Conservation (phyloP, 2,888 invertebrate species). For the Aspidiotus rigidus region DNA sequence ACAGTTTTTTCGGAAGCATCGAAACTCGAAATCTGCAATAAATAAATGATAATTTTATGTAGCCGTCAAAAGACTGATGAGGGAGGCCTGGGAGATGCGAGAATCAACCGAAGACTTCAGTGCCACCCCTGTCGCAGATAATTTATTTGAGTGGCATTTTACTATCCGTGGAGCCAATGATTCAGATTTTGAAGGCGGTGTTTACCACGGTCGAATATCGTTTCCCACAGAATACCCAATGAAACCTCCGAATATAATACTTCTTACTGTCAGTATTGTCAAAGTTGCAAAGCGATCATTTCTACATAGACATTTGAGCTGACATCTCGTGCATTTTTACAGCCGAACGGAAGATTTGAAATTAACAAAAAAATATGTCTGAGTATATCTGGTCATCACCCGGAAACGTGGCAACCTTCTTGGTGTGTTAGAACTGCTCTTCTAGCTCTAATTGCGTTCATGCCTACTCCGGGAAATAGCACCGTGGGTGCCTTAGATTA, state of each 20-base stretch:
- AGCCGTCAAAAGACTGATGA: slow-evolving; percentile 89
- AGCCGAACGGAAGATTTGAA: slow-evolving; percentile 92
- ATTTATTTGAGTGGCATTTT: slow-evolving; percentile 96
- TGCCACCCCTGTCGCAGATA: slow-evolving; percentile 85
- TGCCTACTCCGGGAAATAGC: slow-evolving; percentile 82
- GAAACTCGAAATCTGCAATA: background rate
- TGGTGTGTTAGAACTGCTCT: slow-evolving; percentile 93
- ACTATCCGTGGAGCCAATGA: slow-evolving; percentile 82
- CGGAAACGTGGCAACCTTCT: slow-evolving; percentile 96
- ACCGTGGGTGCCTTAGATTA: slow-evolving; percentile 88
- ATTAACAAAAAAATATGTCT: slow-evolving; percentile 88
- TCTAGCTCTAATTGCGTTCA: slow-evolving; percentile 84
- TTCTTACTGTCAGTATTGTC: slow-evolving; percentile 64
- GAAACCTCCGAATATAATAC: slow-evolving; percentile 91
- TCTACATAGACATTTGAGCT: background rate
- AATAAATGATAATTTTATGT: slow-evolving; percentile 36
- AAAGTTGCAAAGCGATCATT: background rate
- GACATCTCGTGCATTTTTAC: slow-evolving; percentile 13
- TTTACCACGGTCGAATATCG: slow-evolving; percentile 85
- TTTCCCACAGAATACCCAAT: slow-evolving; percentile 91
- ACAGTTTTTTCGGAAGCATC: no score
- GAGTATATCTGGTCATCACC: slow-evolving; percentile 90
- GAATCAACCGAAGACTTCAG: slow-evolving; percentile 81
- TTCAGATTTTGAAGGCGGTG: slow-evolving; percentile 80
- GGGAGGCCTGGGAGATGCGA: slow-evolving; percentile 77